A percentile compares a stretch with the other conserved stretches of the same genome.
phyloP scores from a whole-genome alignment of 2,113 vertebrate species.

The Alethe diademata region DNA sequence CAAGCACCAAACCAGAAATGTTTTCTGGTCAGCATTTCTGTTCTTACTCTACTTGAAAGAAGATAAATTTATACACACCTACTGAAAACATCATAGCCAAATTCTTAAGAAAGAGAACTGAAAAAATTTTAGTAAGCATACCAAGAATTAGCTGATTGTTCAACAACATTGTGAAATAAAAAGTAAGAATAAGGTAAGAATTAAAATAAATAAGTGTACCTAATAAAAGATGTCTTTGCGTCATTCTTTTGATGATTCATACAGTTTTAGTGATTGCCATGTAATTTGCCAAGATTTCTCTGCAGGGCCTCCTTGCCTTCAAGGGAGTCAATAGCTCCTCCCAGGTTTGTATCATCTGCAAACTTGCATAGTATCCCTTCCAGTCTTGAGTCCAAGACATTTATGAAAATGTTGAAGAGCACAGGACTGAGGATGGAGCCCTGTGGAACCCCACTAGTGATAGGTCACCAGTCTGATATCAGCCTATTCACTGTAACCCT shows the following conservation, averaged over 20 bases:
- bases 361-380: neutral
- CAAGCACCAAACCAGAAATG: neutral
- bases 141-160: neutral
- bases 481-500: neutral
- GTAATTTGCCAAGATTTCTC: neutral
- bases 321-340: neutral
- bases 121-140: neutral
- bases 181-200: neutral
- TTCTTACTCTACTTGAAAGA: neutral
- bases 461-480: neutral
- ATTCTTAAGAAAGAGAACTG: neutral
- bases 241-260: neutral
- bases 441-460: neutral
- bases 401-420: neutral
- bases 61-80: neutral
- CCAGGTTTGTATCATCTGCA: neutral
- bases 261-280: neutral
- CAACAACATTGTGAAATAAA: neutral
- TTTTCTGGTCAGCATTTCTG: neutral
- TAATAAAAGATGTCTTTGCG: neutral
- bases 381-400: neutral
- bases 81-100: neutral
- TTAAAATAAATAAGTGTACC: neutral
- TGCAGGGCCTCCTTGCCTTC: neutral
- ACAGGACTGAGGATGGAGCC: neutral